Percentiles rank a stretch among this genome's conserved stretches.
Conservation (phyloP, 2,113 vertebrate genomes). For the Saguinus midas region DNA sequence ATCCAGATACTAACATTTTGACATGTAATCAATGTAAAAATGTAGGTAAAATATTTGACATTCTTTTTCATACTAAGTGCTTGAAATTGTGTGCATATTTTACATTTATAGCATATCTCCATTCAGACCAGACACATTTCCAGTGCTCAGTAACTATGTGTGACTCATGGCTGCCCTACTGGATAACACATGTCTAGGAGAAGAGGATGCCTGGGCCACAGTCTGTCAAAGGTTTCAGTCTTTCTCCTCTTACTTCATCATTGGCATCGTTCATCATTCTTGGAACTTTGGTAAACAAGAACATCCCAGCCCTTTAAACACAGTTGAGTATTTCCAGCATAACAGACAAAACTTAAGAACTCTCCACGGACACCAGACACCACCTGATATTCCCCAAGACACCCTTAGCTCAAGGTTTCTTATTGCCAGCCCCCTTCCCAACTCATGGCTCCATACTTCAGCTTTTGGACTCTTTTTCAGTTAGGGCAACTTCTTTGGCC, state of each 20-base stretch:
- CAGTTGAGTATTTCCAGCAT: not conserved
- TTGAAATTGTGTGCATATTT: not conserved
- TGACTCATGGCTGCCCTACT: not conserved
- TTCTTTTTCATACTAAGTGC: not conserved
- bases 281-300: not conserved
- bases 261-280: not conserved
- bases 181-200: not conserved
- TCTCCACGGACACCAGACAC: not conserved
- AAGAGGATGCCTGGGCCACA: not conserved
- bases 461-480: not conserved
- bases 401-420: not conserved
- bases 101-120: not conserved
- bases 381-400: not conserved
- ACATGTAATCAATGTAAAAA: not conserved
- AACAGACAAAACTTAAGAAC: not conserved
- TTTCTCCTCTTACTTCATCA: not conserved
- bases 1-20: not conserved
- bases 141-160: not conserved
- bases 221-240: not conserved
- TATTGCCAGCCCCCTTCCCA: not conserved
- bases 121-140: not conserved
- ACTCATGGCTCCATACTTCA: not conserved
- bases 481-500: not conserved
- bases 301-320: not conserved
- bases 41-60: not conserved